phyloP scores from a whole-genome alignment of 2,797 vertebrate species.

The Apogon hyalosoma region DNA sequence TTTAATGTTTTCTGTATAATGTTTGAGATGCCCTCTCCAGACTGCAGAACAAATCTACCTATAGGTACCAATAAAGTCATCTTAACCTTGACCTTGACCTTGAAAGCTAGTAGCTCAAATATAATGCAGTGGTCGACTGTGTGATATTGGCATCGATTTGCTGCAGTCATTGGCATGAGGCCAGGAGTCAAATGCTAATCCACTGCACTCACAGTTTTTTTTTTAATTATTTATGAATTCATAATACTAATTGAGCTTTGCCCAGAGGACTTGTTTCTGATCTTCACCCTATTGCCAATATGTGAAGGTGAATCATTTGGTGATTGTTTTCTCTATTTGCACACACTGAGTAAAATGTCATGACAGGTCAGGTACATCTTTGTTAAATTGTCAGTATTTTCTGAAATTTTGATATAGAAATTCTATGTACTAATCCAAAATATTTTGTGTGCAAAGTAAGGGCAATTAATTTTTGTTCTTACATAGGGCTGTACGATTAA shows the following conservation, averaged over 20 bases:
- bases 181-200: slow-evolving; percentile 36
- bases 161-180: slow-evolving; percentile 13
- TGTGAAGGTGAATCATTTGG: slow-evolving; percentile 26
- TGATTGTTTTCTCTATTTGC: slow-evolving; percentile 6
- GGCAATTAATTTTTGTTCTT: too few relatives aligned
- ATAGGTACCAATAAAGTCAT: too few relatives aligned
- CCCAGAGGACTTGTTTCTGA: slow-evolving; percentile 26
- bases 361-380: not conserved
- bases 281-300: slow-evolving; percentile 4
- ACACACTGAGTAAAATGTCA: not conserved
- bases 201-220: slow-evolving; percentile 17
- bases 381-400: not conserved
- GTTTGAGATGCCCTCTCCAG: too few relatives aligned
- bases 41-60: too few relatives aligned
- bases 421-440: too few relatives aligned
- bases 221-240: slow-evolving; percentile 42
- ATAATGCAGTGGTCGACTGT: not conserved
- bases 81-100: too few relatives aligned
- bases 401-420: too few relatives aligned
- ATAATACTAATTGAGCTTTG: slow-evolving; percentile 40
- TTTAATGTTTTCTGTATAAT: too few relatives aligned
- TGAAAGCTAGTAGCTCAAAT: not conserved
- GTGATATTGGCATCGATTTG: slow-evolving; percentile 22
- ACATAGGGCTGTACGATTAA: too few relatives aligned
- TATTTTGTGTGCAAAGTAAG: too few relatives aligned